Percentiles rank a stretch among this genome's conserved stretches.
These are phyloP conservation scores for Nautilus pompilius DNA, from an alignment of 1,140 invertebrate genomes.

Conservation along the genomic window DNA sequence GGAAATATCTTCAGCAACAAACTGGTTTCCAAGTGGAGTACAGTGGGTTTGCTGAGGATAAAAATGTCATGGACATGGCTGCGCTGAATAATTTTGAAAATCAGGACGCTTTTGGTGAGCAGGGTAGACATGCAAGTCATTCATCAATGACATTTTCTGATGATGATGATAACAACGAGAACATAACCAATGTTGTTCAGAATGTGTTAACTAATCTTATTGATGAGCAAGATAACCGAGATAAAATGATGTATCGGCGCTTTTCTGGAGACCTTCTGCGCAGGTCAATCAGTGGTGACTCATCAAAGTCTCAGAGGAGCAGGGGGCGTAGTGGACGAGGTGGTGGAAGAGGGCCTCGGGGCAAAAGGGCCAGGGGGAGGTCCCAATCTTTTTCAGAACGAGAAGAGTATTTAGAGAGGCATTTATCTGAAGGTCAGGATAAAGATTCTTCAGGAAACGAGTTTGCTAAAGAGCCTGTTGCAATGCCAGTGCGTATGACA, in stretches of 20 bases:
- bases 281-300: not conserved
- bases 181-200: slow-evolving; percentile 20
- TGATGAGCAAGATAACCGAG: slow-evolving; percentile 20
- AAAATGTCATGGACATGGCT: no score
- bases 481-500: no score
- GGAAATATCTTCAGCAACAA: slow-evolving; percentile 17
- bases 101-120: slow-evolving; percentile 7
- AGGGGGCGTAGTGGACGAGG: not conserved
- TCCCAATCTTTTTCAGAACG: not conserved
- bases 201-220: slow-evolving; percentile 29
- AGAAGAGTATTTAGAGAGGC: not conserved
- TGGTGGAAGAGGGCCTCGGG: not conserved
- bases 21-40: slow-evolving; percentile 3
- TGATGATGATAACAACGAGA: slow-evolving; percentile 22
- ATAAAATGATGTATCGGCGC: no score
- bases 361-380: not conserved
- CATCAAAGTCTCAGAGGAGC: not conserved
- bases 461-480: not conserved
- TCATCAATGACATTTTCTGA: slow-evolving; percentile 27
- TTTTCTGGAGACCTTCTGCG: not conserved
- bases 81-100: no score
- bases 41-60: not conserved
- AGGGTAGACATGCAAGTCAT: slow-evolving; percentile 7
- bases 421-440: no score
- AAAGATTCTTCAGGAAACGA: not conserved